A percentile compares a stretch with the other conserved stretches of the same genome.
Conservation (phyloP, 1,140 invertebrate species). For the Thaumetopoea pityocampa region DNA sequence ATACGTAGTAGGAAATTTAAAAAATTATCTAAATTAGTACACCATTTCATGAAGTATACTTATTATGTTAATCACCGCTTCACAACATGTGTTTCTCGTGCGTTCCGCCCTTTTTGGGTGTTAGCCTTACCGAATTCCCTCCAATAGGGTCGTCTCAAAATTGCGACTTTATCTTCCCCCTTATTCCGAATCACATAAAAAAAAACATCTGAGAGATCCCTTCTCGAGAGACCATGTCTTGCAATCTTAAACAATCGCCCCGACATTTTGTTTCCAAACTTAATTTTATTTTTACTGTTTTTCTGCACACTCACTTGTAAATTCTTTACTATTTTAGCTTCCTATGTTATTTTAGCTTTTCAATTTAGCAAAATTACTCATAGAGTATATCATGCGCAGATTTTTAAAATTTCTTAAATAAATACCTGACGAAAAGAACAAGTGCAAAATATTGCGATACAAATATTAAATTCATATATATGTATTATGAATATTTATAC, state of each 20-base stretch:
- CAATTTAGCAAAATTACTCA: too few species aligned
- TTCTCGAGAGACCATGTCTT: conserved; percentile 25
- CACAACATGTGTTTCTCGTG: conserved; percentile 3
- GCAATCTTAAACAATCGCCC: too few species aligned
- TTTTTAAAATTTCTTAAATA: too few species aligned
- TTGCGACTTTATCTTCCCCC: conserved; percentile 44
- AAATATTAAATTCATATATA: too few species aligned
- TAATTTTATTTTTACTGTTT: conserved; percentile 9
- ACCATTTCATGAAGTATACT: conserved; percentile 3
- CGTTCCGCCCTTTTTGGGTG: conserved; percentile 43
- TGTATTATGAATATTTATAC: too few species aligned
- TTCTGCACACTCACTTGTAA: conserved; percentile 6
- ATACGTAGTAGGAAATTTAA: too few species aligned
- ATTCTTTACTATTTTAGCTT: conserved; percentile 14
- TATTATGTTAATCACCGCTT: conserved; percentile 15
- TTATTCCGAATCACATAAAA: conserved; percentile 37
- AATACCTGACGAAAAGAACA: too few species aligned
- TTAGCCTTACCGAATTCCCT: conserved; percentile 41
- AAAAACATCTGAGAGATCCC: conserved; percentile 30
- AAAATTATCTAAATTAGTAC: conserved; percentile 11
- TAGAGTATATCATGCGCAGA: too few species aligned
- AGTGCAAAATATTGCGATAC: too few species aligned
- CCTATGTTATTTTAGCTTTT: conserved; percentile 5
- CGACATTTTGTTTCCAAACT: conserved; percentile 34
- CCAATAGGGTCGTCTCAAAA: conserved; percentile 44